A percentile compares a stretch with the other conserved stretches of the same genome.
phyloP scores from a whole-genome alignment of 2,113 vertebrate genomes.

The Misgurnus mizolepis region DNA sequence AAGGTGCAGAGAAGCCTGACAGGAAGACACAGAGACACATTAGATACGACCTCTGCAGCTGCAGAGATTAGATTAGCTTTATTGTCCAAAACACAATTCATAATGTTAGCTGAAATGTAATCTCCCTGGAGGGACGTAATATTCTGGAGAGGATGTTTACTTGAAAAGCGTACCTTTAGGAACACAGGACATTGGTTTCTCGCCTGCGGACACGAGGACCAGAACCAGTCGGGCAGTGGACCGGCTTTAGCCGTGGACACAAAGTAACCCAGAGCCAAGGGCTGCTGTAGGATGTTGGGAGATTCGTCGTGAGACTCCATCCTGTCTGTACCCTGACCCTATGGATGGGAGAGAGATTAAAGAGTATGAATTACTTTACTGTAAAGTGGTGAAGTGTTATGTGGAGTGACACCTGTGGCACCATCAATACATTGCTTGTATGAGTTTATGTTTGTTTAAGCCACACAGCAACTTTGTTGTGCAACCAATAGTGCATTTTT shows the following conservation, averaged over 20 bases:
- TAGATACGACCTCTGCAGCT: conserved; percentile 7
- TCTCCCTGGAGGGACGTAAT: background rate
- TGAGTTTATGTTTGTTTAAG: no score
- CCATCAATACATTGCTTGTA: no score
- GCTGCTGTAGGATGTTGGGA: conserved; percentile 97
- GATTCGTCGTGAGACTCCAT: conserved; percentile 98
- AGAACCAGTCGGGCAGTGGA: conserved; percentile 98
- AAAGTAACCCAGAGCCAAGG: conserved; percentile 96
- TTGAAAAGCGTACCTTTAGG: conserved; percentile 70
- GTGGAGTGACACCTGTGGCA: no score
- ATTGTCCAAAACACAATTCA: background rate
- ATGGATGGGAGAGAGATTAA: conserved; percentile 24
- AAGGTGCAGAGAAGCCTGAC: conserved; percentile 98
- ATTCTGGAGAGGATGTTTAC: background rate
- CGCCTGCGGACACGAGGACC: conserved; percentile 98
- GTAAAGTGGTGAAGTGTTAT: no score
- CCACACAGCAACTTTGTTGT: no score
- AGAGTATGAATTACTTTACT: no score
- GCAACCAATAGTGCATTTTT: no score
- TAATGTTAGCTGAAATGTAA: background rate
- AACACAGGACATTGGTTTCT: conserved; percentile 97
- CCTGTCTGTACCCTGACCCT: conserved; percentile 94
- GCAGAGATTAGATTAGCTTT: background rate
- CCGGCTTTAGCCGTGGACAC: conserved; percentile 98
- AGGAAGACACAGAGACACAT: conserved; percentile 27